Evolutionary conservation across 1,140 invertebrate genomes (phyloP), one percentile per base, ranked within the genome.

Genomic region (Wiebesia pumilae): DNA sequence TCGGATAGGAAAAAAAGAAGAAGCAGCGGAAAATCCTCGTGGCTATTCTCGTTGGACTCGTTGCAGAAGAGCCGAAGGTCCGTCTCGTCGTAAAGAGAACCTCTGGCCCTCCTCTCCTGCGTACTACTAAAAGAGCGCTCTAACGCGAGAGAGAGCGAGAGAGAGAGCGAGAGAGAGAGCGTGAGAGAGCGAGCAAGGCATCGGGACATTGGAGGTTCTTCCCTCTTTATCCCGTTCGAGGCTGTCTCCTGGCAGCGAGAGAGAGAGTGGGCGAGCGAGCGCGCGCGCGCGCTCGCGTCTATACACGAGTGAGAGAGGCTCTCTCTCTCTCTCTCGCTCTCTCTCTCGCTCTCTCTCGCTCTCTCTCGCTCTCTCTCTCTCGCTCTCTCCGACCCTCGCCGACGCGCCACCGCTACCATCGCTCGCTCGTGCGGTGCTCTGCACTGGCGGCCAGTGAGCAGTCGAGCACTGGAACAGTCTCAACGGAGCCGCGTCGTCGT

Each of bases 401-500:
- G 67, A 33, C 67, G 67, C 67, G 33, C n/a, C 67, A 12, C n/a
- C 40, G 40, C 54, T 19, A 3, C 73, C 35, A 4, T 77, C 73
- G 38, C 43, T 75, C 19, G 30, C 69, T 35, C 33, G 69, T 24
- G 3, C 69, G 4, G 12, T 47, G 43, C 43, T 14, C 65, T 14
- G 27, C 21, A 33, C 27, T 67, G 69, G 69, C 71, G 35, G 19
- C 51, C 51, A 10, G 51, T 54, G 51, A 27, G 38, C 71, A 38
- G 38, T 21, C 47, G 54, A 10, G 30, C 16, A 38, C 30, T 27
- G 16, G 33, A 24, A 43, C 84, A 85, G 84, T 85, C 84, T 85
- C 62, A 69, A 47, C 43, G 77, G 84, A 85, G 65, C 84, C 77
- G 81, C 69, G 81, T 77, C 83, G 33, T 62, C 73, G 84, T 79